Evolutionary conservation across 2,797 vertebrate species (phyloP).

Genomic region (Cottoperca gobio): DNA sequence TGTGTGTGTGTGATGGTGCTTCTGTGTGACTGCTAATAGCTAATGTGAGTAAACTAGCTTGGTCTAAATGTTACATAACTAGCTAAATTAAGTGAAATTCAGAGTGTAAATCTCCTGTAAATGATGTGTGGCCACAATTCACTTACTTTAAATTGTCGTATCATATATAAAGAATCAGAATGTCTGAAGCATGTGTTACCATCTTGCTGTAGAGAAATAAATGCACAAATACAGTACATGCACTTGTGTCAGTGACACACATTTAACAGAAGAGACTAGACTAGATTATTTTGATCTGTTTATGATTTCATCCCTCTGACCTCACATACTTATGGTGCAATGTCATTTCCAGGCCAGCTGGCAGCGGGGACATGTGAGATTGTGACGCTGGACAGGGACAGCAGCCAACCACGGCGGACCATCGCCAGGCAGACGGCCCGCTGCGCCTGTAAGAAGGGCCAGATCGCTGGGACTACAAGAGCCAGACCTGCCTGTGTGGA

Average conservation of each 20-base stretch:
- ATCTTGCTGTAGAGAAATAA: too few species aligned
- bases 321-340: constrained; percentile 69
- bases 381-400: constrained; percentile 98
- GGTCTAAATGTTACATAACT: not conserved
- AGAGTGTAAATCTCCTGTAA: not conserved
- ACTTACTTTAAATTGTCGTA: not conserved
- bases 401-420: constrained; percentile 98
- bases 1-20: constrained; percentile 2
- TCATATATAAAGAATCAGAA: not conserved
- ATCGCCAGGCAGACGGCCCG: constrained; percentile 98
- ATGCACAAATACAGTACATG: too few species aligned
- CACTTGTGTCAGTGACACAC: constrained; percentile 11
- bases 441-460: constrained; percentile 98
- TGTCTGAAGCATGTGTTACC: not conserved
- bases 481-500: constrained; percentile 98
- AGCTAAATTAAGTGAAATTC: not conserved
- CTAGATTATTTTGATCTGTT: constrained; percentile 62
- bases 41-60: too few species aligned
- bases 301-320: constrained; percentile 73
- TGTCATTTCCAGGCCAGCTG: constrained; percentile 93
- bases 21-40: constrained; percentile 29
- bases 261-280: constrained; percentile 41
- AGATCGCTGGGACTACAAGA: constrained; percentile 98
- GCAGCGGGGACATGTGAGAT: constrained; percentile 98
- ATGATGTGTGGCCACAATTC: too few species aligned